Base-by-base conservation (phyloP, 2,888 invertebrate species). In the Drosophila prolongata region DNA sequence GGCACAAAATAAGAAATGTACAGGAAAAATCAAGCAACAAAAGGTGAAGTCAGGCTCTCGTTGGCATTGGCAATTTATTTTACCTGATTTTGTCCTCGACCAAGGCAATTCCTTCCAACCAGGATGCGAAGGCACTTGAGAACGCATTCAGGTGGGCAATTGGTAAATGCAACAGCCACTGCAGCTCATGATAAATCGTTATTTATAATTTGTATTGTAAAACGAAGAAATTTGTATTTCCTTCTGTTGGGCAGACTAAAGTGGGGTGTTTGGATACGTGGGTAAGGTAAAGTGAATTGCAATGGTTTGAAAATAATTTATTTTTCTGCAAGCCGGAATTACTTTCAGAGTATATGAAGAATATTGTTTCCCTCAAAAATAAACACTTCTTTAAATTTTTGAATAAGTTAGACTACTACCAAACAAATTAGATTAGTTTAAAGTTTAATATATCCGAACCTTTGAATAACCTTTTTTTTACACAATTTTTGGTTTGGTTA, bases 131-230 rank as follows among this genome's bases (percentile, higher is more conserved):
- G 59, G 75, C 55, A 75, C 74, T 68, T 38, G 35, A 55, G 49
- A 56, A 77, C 54, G 79, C 77, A 80, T 86, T 80, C 89, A 89
- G 86, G 87, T 88, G 88, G 77, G 79, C 83, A 82, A 81, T 80
- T 78, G 83, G 73, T 67, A 83, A 82, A 77, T 80, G 80, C 74
- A 71, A 47, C 62, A 53, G 61, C 69, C 60, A 54, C 55, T 70
- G 62, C 68, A 73, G 72, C 67, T 77, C 78, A 75, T 83, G 84
- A 88, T 83, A 88, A 87, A 87, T 88, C 76, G 89, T 87, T 86
- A 88, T 83, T 80, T 83, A 83, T 83, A 88, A 88, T 88, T 83
- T 83, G 76, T 80, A 78, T 84, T 83, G 81, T 84, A 83, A 76
- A 76, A 70, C 78, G 86, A 43, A 59, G 54, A 47, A 62, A 65